phyloP scores from a whole-genome alignment of 2,113 vertebrate genomes.

The rat (Rattus norvegicus) region GRCr8 NC_086028.1:46199001-46199500 shows the following conservation, averaged over 20 bases:
- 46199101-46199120: background rate
- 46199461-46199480: background rate
- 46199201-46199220: background rate
- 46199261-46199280: background rate
- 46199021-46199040: slow-evolving; percentile 33
- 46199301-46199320: background rate
- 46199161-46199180: background rate
- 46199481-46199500: background rate
- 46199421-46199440: background rate
- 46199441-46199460: background rate
- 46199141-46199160: too few relatives aligned
- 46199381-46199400: too few relatives aligned
- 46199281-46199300: background rate
- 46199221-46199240: background rate
- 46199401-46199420: too few relatives aligned
- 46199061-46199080: slow-evolving; percentile 67
- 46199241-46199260: background rate
- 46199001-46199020: slow-evolving; percentile 42
- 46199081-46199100: background rate
- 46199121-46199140: background rate
- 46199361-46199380: background rate
- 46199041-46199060: slow-evolving; percentile 49
- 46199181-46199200: background rate
- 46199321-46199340: background rate
- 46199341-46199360: background rate